Evolutionary conservation across 2,888 invertebrate genomes (phyloP).

Genomic region (Melieria omissa): DNA sequence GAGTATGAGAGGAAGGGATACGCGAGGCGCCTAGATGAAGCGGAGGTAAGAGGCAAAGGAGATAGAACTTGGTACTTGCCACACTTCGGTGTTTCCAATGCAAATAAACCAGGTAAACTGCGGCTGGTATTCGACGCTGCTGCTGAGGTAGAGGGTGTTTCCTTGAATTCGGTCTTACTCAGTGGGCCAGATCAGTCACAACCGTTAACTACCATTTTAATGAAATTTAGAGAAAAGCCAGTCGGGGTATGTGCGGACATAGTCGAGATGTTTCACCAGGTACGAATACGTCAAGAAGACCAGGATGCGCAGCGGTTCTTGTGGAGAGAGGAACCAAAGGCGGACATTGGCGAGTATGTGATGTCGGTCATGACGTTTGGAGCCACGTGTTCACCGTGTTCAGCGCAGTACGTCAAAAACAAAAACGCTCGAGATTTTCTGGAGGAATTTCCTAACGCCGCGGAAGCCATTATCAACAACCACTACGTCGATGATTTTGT

Average conservation of each 20-base stretch:
- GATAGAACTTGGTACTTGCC: constrained; percentile 49
- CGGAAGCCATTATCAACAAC: constrained; percentile 35
- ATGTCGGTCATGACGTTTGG: constrained; percentile 49
- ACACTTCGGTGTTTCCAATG: constrained; percentile 44
- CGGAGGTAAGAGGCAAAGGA: constrained; percentile 25
- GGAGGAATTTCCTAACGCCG: constrained; percentile 33
- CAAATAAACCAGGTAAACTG: constrained; percentile 50
- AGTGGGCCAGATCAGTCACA: constrained; percentile 50
- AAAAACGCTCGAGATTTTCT: constrained; percentile 33
- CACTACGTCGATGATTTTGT: constrained; percentile 36
- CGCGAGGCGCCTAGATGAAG: constrained; percentile 36
- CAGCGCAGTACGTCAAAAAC: constrained; percentile 46
- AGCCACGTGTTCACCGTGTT: constrained; percentile 38
- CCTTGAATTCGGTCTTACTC: constrained; percentile 49
- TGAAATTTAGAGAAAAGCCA: constrained; percentile 49
- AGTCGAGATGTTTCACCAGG: constrained; percentile 57
- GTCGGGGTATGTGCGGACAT: constrained; percentile 54
- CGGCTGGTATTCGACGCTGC: constrained; percentile 55
- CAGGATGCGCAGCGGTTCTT: constrained; percentile 47
- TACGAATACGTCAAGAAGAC: constrained; percentile 49
- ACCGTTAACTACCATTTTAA: constrained; percentile 48
- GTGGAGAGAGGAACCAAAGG: constrained; percentile 31
- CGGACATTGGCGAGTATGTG: constrained; percentile 33
- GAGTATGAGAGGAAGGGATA: constrained; percentile 45
- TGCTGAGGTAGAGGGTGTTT: constrained; percentile 43